Percentiles rank a stretch among this genome's conserved stretches.
Evolutionary conservation across 2,797 vertebrate species (phyloP).

Genomic region (Bradypus variegatus): DNA sequence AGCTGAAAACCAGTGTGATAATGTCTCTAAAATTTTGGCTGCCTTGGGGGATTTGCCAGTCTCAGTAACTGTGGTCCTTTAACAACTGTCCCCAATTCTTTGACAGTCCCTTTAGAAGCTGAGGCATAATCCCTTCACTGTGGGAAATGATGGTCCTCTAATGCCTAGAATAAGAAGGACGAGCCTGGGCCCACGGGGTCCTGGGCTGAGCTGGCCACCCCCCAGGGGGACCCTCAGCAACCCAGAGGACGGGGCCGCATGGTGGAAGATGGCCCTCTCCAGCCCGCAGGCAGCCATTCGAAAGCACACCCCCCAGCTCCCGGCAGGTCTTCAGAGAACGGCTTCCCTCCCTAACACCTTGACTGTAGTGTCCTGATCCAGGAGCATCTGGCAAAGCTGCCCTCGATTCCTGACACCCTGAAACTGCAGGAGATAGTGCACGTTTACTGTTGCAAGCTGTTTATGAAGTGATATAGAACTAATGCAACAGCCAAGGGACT

Average conservation of each 20-base stretch:
- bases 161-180: neutral
- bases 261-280: neutral
- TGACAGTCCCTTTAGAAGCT: neutral
- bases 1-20: neutral
- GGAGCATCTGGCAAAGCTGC: neutral
- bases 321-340: neutral
- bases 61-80: neutral
- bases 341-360: neutral
- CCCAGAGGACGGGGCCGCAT: neutral
- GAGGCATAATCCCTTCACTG: neutral
- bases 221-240: neutral
- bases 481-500: neutral
- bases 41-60: no score
- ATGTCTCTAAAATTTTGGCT: neutral
- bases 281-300: neutral
- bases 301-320: neutral
- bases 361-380: neutral
- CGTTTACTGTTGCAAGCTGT: neutral
- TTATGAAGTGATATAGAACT: neutral
- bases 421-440: neutral
- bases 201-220: no score
- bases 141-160: neutral
- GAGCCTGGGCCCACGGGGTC: neutral
- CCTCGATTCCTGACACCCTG: neutral
- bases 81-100: neutral